These are phyloP conservation scores for Morinoia aosen DNA, from an alignment of 2,888 invertebrate genomes.

Conservation along the genomic window DNA sequence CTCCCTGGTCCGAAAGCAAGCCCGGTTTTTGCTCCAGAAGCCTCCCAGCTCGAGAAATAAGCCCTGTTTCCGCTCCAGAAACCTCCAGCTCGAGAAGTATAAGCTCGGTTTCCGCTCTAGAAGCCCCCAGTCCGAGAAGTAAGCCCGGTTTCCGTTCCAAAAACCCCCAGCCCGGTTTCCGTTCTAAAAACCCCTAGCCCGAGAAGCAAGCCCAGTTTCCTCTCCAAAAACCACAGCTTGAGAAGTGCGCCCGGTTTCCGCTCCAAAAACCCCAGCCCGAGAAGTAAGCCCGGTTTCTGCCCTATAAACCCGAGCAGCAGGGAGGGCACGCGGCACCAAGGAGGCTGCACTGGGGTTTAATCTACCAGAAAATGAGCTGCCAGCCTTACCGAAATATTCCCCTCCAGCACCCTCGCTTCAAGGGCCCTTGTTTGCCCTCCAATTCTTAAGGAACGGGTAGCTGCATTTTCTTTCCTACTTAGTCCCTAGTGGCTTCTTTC, in stretches of 20 bases:
- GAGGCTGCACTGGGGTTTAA: slow-evolving; percentile 23
- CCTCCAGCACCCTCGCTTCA: not conserved
- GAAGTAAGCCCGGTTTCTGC: not conserved
- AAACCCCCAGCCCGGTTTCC: not conserved
- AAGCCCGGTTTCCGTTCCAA: not conserved
- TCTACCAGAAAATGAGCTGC: slow-evolving; percentile 45
- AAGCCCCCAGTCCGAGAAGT: not conserved
- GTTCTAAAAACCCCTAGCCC: not conserved
- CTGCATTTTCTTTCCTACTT: too few relatives aligned
- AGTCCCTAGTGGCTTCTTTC: too few relatives aligned
- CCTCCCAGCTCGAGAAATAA: not conserved
- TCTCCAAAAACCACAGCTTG: not conserved
- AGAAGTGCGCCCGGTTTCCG: not conserved
- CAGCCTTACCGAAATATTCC: slow-evolving; percentile 29
- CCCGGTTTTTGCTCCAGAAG: not conserved
- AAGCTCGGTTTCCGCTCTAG: too few relatives aligned
- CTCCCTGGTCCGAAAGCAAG: not conserved
- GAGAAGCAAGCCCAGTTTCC: not conserved
- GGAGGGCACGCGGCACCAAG: not conserved
- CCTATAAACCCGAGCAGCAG: not conserved
- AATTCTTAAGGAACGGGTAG: too few relatives aligned
- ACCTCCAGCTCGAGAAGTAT: too few relatives aligned
- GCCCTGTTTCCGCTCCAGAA: not conserved
- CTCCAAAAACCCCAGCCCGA: not conserved
- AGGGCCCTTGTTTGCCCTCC: not conserved